Base-by-base conservation (phyloP, 2,888 invertebrate species). In the Lagria hirta region DNA sequence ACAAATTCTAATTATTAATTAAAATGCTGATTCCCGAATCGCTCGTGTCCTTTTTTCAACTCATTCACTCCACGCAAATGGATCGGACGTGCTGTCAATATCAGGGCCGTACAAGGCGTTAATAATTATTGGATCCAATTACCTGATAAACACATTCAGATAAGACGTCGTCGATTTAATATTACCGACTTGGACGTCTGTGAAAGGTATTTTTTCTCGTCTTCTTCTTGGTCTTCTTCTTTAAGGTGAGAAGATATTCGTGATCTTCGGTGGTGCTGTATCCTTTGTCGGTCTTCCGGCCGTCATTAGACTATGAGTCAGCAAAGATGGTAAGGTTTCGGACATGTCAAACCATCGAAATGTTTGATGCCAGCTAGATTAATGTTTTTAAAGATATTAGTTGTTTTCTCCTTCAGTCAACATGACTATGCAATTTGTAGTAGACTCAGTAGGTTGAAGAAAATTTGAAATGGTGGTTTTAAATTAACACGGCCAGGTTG, bases 301-400 rank as follows among this genome's bases (percentile, higher is more conserved):
- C 61, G 62, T 65, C 65, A 65, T 66, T 65, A 65, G 64, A 61
- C 50, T 62, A 57, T 65, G 65, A 65, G 55, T 64, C 64, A 64
- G 64, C 64, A 47, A 49, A 49, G 49, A 53, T 54, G 52, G 55
- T 55, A 52, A 57, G 56, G 58, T 61, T 62, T 60, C 57, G 58
- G 57, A 60, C 59, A 54, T 62, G 64, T 64, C 64, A 63, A 62
- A 61, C 64, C 56, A 57, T 64, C 63, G 63, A 65, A 64, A 65
- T 62, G 62, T 69, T 69, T 68, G 67, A 69, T 67, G 66, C 64
- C 66, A 65, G 67, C 60, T 68, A 68, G 68, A 69, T 68, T 69
- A 68, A 69, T 69, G 69, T 69, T 69, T 67, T 66, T 65, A 63
- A n/a, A 62, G 65, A 67, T 67, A 67, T 66, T 43, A 17, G 27